Base-by-base conservation (phyloP, 1,140 invertebrate species). In the Rhopalosiphum maidis region DNA sequence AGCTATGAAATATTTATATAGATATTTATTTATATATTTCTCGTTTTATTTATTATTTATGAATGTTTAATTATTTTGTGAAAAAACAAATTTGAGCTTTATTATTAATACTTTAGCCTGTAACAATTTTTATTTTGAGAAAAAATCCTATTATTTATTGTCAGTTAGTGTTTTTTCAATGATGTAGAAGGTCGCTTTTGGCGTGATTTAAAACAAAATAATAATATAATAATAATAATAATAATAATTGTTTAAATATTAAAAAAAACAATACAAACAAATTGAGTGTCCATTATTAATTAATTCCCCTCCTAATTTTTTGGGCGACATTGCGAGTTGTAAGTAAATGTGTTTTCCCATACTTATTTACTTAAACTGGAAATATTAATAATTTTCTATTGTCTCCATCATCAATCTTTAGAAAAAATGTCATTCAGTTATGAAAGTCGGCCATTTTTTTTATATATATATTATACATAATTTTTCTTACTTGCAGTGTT, bases 401-500 rank as follows among this genome's bases (percentile, higher is more conserved):
- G 37, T 46, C 15, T 87, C 30, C 46, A 87, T 87, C 25, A 37
- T 11, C 43, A 46, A 48, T 30, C 46, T 41, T 46, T 6, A 89
- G 48, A 41, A 41, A 41, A 51, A 41, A 93, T 93, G 91, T 93
- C 91, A 93, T 93, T 93, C 91, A 93, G 91, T 86, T 93, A 51
- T 93, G 91, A 93, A 93, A 93, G 91, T 94, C 48, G 90, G 90
- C 94, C 92, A 94, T 94, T 93, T 91, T 93, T 94, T 83, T 91
- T 89, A 85, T 91, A n/a, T 54, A 86, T 94, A n/a, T 91, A 83
- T 91, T 94, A 60, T 77, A 85, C 41, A 94, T 90, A 94, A 94
- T 94, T 93, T 94, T 94, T 94, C 93, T 93, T 94, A 94, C 94
- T 94, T 94, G 94, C 94, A 94, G 94, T 94, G 94, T 94, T 94